Percentiles rank a stretch among this genome's conserved stretches.
Evolutionary conservation across 2,797 vertebrate species (phyloP).

Genomic region (Sebastes melanostomus): DNA sequence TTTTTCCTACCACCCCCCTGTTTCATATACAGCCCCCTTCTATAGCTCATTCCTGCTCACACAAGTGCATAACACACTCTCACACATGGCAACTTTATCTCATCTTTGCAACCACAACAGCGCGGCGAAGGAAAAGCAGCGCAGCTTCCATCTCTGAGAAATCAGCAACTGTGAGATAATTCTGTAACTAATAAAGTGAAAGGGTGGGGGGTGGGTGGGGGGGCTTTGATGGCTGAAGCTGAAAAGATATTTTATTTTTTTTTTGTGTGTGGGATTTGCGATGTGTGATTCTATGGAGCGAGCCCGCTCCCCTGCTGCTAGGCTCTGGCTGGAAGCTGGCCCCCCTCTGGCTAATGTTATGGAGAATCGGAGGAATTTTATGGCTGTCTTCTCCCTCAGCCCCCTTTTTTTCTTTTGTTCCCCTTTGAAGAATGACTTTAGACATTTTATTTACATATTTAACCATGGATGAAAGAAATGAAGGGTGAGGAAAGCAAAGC

Average conservation of each 20-base stretch:
- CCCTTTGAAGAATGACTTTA: constrained; percentile 99
- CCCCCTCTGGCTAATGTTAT: constrained; percentile 98
- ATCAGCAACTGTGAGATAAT: constrained; percentile 93
- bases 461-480: constrained; percentile 97
- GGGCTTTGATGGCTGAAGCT: constrained; percentile 93
- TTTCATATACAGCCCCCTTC: constrained; percentile 37
- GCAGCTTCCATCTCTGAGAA: constrained; percentile 84
- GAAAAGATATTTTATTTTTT: constrained; percentile 98
- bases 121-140: constrained; percentile 60
- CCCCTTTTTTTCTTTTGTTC: constrained; percentile 98
- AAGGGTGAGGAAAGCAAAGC: constrained; percentile 88
- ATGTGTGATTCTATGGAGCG: constrained; percentile 91
- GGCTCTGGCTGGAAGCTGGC: constrained; percentile 90
- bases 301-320: constrained; percentile 93
- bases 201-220: constrained; percentile 32
- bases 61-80: constrained; percentile 46
- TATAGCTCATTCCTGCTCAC: constrained; percentile 39
- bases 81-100: constrained; percentile 75
- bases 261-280: constrained; percentile 94
- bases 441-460: constrained; percentile 99
- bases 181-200: constrained; percentile 97
- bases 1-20: constrained; percentile 20
- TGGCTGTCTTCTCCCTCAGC: constrained; percentile 95
- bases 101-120: constrained; percentile 76
- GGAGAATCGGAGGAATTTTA: constrained; percentile 99